Base-by-base conservation (phyloP, 2,888 invertebrate species). In the Oxycera nigricornis region DNA sequence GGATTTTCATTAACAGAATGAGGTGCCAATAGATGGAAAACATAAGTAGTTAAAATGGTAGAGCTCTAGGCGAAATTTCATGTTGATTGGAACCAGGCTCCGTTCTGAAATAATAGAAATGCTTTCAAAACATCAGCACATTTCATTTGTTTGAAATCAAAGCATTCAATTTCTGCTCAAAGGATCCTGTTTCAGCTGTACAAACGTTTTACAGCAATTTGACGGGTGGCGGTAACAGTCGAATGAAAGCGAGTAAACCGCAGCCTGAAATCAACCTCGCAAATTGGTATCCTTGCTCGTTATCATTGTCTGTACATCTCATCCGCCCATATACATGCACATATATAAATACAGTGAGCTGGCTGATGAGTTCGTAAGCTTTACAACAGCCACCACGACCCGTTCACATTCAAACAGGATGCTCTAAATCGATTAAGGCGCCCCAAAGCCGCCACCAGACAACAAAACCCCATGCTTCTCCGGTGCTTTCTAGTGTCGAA, bases 381-480 rank as follows among this genome's bases (percentile, higher is more conserved):
- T 72, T 26, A 7, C 59, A 46, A 31, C 70, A 70, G 55, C 20
- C 46, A 24, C 65, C 41, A 24, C 39, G 65, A 50, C 73, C 39
- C 30, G 46, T 50, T 24, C 73, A 31, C 62, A 61, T 73, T 73
- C 62, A 30, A 30, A 41, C 39, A 30, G 57, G 73, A 73, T 73
- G 65, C 55, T 46, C 50, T 73, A 65, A 73, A 73, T 73, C 65
- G 73, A 73, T 73, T 73, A 73, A 55, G 73, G 73, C 73, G 73
- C 73, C 73, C 73, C 20, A 73, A 73, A 73, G 65, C 73, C 73
- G 72, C 57, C 72, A 61, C 73, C 65, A 73, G 67, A 65, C 65
- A 73, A 67, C 67, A 55, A 73, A 73, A 73, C 62, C 61, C 70
- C 30, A 55, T 52, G 55, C 52, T 24, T 70, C 55, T 30, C 61